Evolutionary conservation across 2,797 vertebrate species (phyloP), one percentile per base, ranked within the genome.

Genomic region (Apogon talboti): DNA sequence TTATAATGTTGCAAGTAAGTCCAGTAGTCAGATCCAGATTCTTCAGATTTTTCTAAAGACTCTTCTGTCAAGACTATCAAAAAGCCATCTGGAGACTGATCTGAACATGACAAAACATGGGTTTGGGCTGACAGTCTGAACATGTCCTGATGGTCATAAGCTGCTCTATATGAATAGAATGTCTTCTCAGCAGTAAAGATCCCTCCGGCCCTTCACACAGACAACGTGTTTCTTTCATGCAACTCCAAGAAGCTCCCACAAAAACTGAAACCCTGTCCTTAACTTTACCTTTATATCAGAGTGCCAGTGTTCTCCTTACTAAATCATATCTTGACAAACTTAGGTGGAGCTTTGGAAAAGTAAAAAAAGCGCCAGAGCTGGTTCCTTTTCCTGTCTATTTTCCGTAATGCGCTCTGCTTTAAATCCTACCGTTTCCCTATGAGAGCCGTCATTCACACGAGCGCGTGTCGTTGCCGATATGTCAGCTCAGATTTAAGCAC

Each of bases 361-460:
- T 30, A 50, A 6, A 28, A 9, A 49, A 49, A n/a, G 11, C 9
- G 28, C 28, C 28, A 6, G 13, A 12, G 19, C 19, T 1, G 19
- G 10, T 52, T 37, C 16, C 15, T 16, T 14, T 41, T 41, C 40
- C 40, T 12, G 40, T 13, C 40, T 41, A 14, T 38, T 52, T 38
- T 16, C 28, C 50, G 7, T 37, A 52, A 52, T 35, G 18, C 15
- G 6, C 35, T 8, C 6, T 41, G 18, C 18, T 69, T 64, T 35
- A 51, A 54, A 51, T 24, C 15, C 48, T 2, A 43, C 37, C 7
- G n/a, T 71, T 62, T 66, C 21, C 41, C 58, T 16, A 19, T 2
- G 28, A 60, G 40, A 76, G 53, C 52, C 9, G 8, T 71, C 78
- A 61, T 44, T 76, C 66, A 55, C 40, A 52, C 55, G 76, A 38